phyloP scores from a whole-genome alignment of 1,140 invertebrate genomes.

The Meloidogyne chitwoodi region DNA sequence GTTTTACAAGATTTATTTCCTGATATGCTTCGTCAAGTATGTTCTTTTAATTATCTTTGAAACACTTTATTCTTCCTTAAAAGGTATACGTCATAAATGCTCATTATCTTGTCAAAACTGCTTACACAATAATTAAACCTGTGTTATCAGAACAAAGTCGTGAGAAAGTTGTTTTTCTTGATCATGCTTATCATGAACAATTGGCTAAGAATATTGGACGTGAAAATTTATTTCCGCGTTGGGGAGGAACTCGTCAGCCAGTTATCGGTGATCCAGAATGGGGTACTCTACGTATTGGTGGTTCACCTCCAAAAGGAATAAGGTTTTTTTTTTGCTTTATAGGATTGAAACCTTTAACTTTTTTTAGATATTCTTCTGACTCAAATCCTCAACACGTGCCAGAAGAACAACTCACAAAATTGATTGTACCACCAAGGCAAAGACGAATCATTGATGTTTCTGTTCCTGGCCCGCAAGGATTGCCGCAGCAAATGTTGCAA shows the following conservation, averaged over 20 bases:
- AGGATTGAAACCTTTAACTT: not conserved
- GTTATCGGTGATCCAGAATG: constrained; percentile 21
- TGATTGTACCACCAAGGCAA: constrained; percentile 31
- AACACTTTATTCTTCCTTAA: not conserved
- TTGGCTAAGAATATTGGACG: constrained; percentile 25
- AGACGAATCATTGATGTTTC: constrained; percentile 27
- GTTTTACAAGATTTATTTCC: constrained; percentile 36
- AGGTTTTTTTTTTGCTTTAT: constrained; percentile 11
- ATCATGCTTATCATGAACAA: constrained; percentile 16
- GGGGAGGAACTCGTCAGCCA: constrained; percentile 30
- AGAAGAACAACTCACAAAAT: constrained; percentile 26
- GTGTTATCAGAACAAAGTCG: constrained; percentile 35
- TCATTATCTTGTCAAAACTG: constrained; percentile 28
- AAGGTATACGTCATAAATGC: constrained; percentile 36
- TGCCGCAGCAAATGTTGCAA: constrained; percentile 14
- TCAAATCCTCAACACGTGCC: constrained; percentile 34
- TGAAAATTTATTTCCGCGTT: constrained; percentile 30
- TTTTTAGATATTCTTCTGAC: constrained; percentile 31
- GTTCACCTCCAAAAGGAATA: constrained; percentile 27
- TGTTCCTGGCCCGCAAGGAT: not conserved
- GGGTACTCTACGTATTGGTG: constrained; percentile 34
- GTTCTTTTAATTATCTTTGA: constrained; percentile 5
- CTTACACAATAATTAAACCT: constrained; percentile 34
- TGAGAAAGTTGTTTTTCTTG: constrained; percentile 37
- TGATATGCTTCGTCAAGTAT: constrained; percentile 33